These are phyloP conservation scores for Myathropa florea DNA, from an alignment of 2,888 invertebrate species.

Conservation along the genomic window DNA sequence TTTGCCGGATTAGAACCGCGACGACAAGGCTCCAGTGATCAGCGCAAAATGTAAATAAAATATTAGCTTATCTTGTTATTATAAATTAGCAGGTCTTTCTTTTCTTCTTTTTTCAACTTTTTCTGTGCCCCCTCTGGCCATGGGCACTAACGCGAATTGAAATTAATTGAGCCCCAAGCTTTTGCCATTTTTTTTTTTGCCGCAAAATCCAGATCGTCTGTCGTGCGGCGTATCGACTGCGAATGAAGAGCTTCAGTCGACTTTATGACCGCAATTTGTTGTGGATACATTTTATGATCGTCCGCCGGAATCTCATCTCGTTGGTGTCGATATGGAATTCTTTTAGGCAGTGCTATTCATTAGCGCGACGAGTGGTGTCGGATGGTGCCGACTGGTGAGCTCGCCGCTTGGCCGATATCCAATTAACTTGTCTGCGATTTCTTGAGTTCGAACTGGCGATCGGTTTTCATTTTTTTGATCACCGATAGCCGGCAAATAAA, in stretches of 20 bases:
- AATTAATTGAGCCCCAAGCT: constrained; percentile 48
- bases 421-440: constrained; percentile 62
- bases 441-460: constrained; percentile 49
- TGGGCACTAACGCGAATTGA: constrained; percentile 43
- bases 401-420: constrained; percentile 28
- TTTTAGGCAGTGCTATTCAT: constrained; percentile 38
- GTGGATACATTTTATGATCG: constrained; percentile 51
- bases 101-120: neutral
- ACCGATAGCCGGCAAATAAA: neutral
- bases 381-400: neutral
- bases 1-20: neutral
- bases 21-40: neutral
- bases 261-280: constrained; percentile 63
- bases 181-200: constrained; percentile 14
- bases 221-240: neutral
- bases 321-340: constrained; percentile 49
- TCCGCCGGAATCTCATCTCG: constrained; percentile 35
- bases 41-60: constrained; percentile 30
- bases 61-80: constrained; percentile 55
- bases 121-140: neutral
- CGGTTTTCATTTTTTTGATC: neutral
- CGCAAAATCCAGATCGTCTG: constrained; percentile 2
- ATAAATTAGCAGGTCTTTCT: constrained; percentile 44
- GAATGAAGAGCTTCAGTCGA: constrained; percentile 54
- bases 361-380: neutral